A percentile compares a stretch with the other conserved stretches of the same genome.
These are phyloP conservation scores for Pantherophis alleghaniensis DNA, from an alignment of 2,797 vertebrate genomes.

Conservation along the genomic window DNA sequence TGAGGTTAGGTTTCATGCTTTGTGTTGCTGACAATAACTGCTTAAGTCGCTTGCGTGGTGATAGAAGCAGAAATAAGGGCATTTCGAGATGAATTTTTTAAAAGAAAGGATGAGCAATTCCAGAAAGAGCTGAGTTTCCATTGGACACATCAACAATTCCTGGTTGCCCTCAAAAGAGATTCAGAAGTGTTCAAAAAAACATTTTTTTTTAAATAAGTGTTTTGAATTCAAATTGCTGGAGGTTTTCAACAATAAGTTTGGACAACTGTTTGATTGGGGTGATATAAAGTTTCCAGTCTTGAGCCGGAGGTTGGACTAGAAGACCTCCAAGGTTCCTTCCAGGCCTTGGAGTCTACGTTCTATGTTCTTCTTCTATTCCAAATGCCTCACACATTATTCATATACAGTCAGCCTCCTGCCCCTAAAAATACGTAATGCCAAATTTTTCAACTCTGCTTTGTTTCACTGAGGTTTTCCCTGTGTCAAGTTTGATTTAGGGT, in stretches of 20 bases:
- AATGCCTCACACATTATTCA: neutral
- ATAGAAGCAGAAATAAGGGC: neutral
- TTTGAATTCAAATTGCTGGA: neutral
- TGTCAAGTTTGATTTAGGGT: neutral
- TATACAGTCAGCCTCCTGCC: neutral
- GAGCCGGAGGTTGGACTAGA: no score
- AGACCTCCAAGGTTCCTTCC: no score
- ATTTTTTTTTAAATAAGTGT: neutral
- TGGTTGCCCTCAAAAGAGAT: neutral
- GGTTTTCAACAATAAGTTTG: neutral
- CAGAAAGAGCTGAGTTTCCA: no score
- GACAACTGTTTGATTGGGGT: neutral
- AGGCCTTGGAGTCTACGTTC: no score
- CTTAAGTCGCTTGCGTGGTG: neutral
- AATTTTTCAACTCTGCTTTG: neutral
- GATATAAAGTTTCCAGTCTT: no score
- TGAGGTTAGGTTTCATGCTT: neutral
- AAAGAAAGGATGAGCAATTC: neutral
- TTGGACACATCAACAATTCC: neutral
- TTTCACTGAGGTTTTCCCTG: neutral
- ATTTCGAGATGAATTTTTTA: neutral
- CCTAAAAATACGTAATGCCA: neutral
- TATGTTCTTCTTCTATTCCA: neutral
- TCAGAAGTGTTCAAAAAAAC: neutral
- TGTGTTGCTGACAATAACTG: neutral